Conservation (phyloP, 2,888 invertebrate genomes). For the Amiota mariae region DNA sequence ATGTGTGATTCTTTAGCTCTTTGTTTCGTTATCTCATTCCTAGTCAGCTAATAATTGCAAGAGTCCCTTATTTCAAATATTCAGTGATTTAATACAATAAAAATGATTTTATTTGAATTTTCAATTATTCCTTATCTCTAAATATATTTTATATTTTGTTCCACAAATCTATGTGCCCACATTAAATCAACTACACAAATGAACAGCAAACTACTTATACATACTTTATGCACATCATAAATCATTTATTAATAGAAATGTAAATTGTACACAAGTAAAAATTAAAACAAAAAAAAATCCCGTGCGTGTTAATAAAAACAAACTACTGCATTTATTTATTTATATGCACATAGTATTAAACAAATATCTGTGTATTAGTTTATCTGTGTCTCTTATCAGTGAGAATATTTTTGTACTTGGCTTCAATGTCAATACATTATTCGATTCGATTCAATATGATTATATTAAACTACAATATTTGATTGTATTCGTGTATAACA, state of each 20-base stretch:
- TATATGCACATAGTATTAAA: not conserved
- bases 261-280: not conserved
- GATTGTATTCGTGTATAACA: conserved; percentile 5
- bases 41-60: too few species aligned
- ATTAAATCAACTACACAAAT: too few species aligned
- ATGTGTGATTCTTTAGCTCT: too few species aligned
- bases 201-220: not conserved
- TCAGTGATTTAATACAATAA: too few species aligned
- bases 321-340: not conserved
- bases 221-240: conserved; percentile 50
- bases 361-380: not conserved
- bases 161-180: too few species aligned
- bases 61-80: too few species aligned
- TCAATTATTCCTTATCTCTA: too few species aligned
- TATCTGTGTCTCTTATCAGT: conserved; percentile 39
- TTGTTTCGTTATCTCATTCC: too few species aligned
- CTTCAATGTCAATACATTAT: conserved; percentile 41
- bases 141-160: too few species aligned
- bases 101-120: too few species aligned
- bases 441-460: too few species aligned
- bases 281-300: not conserved
- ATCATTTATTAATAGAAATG: conserved; percentile 53
- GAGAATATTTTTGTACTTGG: conserved; percentile 31
- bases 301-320: not conserved
- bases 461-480: too few species aligned